Evolutionary conservation across 2,888 invertebrate species (phyloP), one percentile per base, ranked within the genome.

Genomic region (Apantesis nais): DNA sequence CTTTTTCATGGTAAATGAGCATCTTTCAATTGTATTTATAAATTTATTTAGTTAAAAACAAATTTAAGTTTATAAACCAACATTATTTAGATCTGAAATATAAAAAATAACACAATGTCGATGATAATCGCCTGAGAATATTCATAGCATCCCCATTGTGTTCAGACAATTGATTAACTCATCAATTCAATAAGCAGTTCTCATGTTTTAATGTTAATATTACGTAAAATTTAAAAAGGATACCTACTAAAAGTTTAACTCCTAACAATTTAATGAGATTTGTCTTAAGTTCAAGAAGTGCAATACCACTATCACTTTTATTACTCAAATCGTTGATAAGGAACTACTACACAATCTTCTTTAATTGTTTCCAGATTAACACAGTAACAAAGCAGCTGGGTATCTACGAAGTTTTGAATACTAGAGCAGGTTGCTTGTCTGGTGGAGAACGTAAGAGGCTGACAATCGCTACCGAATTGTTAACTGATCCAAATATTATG

Each of bases 371-470:
- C 22, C 85, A 98, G 98, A 97, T 99, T 64, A 96, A 96, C 76
- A 96, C 97, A 83, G 97, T 99, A 74, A 93, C 98, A 64, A 96
- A 96, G 72, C 97, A 97, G 55, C 95, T 99, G 74, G 97, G 97
- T 34, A 96, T 99, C 79, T 95, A 96, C 76, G 96, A 97, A 25
- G 96, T 96, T 60, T 94, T 97, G 65, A 93, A 96, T 83, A 98
- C 98, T 0, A 95, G 96, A 78, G 97, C 98, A 0, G 96, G 95
- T 2, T 93, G 96, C 22, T 93, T 99, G 31, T 99, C 98, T 7
- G 99, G 99, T 4, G 99, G 99, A 0, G 98, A 99, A 90, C 96
- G 97, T 79, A 99, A 99, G 88, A 96, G 99, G 78, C 95, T 99
- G 68, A 97, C 98, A 3, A 98, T 99, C 76, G 99, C 98, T 12